Percentiles rank a stretch among this genome's conserved stretches.
phyloP scores from a whole-genome alignment of 2,113 vertebrate genomes.

The Rhineura floridana region DNA sequence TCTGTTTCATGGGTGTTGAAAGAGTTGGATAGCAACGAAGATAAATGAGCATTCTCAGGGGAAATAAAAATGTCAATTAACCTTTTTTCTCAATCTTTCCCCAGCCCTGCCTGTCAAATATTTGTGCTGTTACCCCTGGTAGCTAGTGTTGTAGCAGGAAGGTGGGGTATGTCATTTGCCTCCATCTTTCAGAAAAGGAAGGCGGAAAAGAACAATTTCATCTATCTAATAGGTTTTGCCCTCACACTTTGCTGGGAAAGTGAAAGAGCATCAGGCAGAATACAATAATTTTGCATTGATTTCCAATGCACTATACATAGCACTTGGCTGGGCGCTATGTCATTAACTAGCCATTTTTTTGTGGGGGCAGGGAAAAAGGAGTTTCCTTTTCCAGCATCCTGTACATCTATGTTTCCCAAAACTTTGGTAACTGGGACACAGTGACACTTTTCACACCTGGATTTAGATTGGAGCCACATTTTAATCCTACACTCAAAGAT shows the following conservation, averaged over 20 bases:
- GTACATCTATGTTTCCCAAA: neutral
- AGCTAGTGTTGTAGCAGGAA: neutral
- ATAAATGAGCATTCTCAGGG: neutral
- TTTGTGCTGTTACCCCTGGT: neutral
- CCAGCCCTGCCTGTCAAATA: neutral
- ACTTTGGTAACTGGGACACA: neutral
- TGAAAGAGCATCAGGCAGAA: neutral
- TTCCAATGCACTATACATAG: neutral
- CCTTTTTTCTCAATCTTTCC: neutral
- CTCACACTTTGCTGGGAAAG: neutral
- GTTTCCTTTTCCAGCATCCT: neutral
- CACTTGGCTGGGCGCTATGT: neutral
- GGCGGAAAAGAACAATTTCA: neutral
- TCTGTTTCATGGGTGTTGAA: neutral
- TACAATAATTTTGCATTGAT: neutral
- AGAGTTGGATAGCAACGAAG: neutral
- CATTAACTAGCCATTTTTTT: too few relatives aligned
- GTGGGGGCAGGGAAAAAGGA: too few relatives aligned
- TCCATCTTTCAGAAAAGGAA: neutral
- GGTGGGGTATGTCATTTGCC: neutral
- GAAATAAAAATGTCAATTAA: neutral
- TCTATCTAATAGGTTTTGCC: neutral
- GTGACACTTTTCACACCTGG: neutral
- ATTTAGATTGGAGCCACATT: neutral
- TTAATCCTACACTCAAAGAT: too few relatives aligned